A percentile compares a stretch with the other conserved stretches of the same genome.
These are phyloP conservation scores for Papilio gigon DNA, from an alignment of 2,888 invertebrate genomes.

Conservation along the genomic window DNA sequence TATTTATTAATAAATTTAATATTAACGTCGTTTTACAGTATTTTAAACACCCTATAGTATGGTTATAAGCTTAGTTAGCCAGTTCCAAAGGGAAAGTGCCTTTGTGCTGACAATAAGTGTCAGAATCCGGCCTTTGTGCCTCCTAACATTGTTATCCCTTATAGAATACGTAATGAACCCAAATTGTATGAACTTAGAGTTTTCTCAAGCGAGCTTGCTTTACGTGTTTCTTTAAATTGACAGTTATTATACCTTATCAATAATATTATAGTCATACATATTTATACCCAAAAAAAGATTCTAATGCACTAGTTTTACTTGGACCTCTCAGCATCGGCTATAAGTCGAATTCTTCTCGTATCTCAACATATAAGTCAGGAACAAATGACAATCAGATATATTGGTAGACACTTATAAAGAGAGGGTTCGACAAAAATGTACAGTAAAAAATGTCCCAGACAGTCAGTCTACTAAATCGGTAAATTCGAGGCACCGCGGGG, in stretches of 20 bases:
- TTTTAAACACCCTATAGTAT: constrained; percentile 35
- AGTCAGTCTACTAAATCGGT: constrained; percentile 28
- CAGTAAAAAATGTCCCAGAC: constrained; percentile 20
- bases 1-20: constrained; percentile 32
- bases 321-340: not conserved
- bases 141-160: constrained; percentile 45
- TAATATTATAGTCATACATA: not conserved
- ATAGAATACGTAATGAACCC: constrained; percentile 36
- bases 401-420: not conserved
- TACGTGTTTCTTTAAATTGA: constrained; percentile 50
- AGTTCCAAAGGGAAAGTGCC: constrained; percentile 41
- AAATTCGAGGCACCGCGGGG: constrained; percentile 23
- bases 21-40: constrained; percentile 21
- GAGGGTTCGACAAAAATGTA: constrained; percentile 2
- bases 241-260: constrained; percentile 20
- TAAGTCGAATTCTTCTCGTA: not conserved
- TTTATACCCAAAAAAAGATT: not conserved
- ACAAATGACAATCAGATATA: not conserved
- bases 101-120: constrained; percentile 46
- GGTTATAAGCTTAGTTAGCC: constrained; percentile 28
- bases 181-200: constrained; percentile 35
- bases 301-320: too few relatives aligned
- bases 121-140: constrained; percentile 44
- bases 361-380: too few relatives aligned
- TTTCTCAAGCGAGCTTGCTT: constrained; percentile 41